phyloP scores from a whole-genome alignment of 1,140 invertebrate species.

The Ganaspis sp. region DNA sequence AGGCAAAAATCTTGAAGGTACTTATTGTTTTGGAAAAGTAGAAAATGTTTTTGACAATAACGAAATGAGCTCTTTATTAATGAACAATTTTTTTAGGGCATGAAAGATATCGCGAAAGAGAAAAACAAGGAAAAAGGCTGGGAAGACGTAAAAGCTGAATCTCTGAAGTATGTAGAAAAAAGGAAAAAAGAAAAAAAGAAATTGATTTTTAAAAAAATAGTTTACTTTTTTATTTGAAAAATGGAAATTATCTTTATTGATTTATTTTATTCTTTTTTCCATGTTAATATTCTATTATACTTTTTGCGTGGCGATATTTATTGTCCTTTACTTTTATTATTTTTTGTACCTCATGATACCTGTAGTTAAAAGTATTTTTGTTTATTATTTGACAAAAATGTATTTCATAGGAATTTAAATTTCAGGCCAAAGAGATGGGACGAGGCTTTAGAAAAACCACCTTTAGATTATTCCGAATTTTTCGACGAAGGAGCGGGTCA shows the following conservation, averaged over 20 bases:
- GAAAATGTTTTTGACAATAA: constrained; percentile 40
- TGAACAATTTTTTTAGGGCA: constrained; percentile 84
- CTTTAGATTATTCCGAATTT: constrained; percentile 99
- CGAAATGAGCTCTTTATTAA: too few relatives aligned
- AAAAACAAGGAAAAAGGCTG: constrained; percentile 83
- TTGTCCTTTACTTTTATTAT: too few relatives aligned
- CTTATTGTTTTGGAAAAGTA: constrained; percentile 19
- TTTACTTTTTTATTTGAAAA: too few relatives aligned
- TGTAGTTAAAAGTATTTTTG: constrained; percentile 39
- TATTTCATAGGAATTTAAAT: constrained; percentile 31
- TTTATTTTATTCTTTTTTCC: constrained; percentile 31
- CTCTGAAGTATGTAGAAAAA: constrained; percentile 81
- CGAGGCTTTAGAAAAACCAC: constrained; percentile 95
- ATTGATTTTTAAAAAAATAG: too few relatives aligned
- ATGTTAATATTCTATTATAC: too few relatives aligned
- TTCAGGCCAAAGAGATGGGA: constrained; percentile 92
- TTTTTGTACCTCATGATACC: too few relatives aligned
- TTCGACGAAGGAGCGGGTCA: constrained; percentile 99
- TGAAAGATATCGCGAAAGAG: constrained; percentile 98
- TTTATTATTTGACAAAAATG: not conserved
- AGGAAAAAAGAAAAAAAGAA: too few relatives aligned
- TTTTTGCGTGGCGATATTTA: too few relatives aligned
- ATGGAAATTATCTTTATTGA: too few relatives aligned
- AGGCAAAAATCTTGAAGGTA: constrained; percentile 94
- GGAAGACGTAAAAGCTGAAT: constrained; percentile 81